Conservation (phyloP, 2,888 invertebrate genomes). For the Meloe dianella region DNA sequence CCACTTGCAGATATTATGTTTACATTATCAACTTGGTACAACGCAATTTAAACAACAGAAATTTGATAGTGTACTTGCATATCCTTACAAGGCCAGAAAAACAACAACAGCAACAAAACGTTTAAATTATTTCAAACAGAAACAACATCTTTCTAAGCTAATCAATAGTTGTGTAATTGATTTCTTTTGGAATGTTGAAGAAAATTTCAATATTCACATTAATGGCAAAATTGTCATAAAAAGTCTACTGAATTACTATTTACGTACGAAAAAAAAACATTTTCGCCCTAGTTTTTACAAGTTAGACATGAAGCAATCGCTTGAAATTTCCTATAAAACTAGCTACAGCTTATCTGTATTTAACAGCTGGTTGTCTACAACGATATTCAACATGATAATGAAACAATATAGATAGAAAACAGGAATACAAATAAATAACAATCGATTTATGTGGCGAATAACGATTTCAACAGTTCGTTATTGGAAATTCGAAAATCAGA, state of each 20-base stretch:
- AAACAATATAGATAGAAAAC: not conserved
- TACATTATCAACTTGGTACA: no score
- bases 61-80: no score
- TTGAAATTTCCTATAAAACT: conserved; percentile 5
- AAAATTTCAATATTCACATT: no score
- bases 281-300: not conserved
- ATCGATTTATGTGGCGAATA: conserved; percentile 18
- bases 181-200: no score
- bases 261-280: not conserved
- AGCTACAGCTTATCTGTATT: conserved; percentile 25
- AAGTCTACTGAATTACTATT: no score
- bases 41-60: no score
- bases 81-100: no score
- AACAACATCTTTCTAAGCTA: not conserved
- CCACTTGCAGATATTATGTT: no score
- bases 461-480: no score
- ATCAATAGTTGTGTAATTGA: no score
- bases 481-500: not conserved
- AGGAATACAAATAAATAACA: not conserved
- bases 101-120: not conserved
- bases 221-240: no score
- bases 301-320: not conserved
- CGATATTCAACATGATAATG: not conserved
- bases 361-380: conserved; percentile 27
- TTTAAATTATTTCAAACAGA: not conserved